phyloP scores from a whole-genome alignment of 2,888 invertebrate species.

The Caenorhabditis panamensis region DNA sequence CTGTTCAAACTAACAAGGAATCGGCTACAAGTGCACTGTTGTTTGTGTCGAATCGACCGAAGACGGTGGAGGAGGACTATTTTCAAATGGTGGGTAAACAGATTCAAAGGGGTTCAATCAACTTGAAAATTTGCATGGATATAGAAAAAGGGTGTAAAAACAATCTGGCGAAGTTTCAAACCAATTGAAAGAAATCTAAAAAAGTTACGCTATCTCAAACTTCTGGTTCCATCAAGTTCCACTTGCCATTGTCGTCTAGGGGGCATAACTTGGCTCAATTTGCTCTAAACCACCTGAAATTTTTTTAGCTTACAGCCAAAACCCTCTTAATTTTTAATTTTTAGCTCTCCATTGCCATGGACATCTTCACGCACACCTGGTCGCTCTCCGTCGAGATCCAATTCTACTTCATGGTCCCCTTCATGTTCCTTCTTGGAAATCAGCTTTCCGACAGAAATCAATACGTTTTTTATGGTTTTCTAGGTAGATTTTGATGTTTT shows the following conservation, averaged over 20 bases:
- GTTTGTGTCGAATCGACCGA: constrained; percentile 38
- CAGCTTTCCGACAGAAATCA: background rate
- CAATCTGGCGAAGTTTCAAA: too few species aligned
- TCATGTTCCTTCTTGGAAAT: too few species aligned
- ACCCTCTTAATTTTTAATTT: background rate
- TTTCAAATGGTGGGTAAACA: constrained; percentile 32
- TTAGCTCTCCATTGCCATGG: constrained; percentile 20
- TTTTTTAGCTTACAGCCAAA: too few species aligned
- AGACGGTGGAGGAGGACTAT: constrained; percentile 34
- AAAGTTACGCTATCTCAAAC: too few species aligned
- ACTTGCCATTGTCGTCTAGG: too few species aligned
- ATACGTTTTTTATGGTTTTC: background rate
- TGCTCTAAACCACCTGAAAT: too few species aligned
- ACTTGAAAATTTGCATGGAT: too few species aligned
- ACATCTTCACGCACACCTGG: constrained; percentile 56
- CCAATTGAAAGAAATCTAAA: too few species aligned
- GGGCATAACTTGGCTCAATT: too few species aligned
- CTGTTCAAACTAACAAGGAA: constrained; percentile 12
- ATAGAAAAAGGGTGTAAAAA: too few species aligned
- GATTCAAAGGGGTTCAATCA: too few species aligned
- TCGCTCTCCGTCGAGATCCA: background rate
- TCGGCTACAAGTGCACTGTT: constrained; percentile 25
- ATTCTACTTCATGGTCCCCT: background rate
- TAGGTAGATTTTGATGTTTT: background rate
- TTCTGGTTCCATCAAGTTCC: too few species aligned